Evolutionary conservation across 2,797 vertebrate genomes (phyloP).

Genomic region (Rhadinocentrus ornatus): DNA sequence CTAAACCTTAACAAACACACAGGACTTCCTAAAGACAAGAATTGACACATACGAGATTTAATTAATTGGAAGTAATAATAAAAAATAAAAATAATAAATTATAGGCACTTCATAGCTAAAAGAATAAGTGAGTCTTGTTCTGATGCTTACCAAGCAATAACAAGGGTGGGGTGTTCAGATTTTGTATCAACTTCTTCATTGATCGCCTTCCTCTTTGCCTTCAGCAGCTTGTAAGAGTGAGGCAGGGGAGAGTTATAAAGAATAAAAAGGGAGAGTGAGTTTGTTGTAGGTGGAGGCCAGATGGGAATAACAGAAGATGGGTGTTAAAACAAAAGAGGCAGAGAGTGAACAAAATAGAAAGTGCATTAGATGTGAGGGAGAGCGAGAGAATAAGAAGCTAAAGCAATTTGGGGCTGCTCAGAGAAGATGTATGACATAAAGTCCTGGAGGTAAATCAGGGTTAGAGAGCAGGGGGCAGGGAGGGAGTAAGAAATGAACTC

Average conservation of each 20-base stretch:
- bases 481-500: constrained; percentile 38
- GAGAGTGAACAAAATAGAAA: constrained; percentile 30
- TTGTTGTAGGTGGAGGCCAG: constrained; percentile 50
- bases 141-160: constrained; percentile 15
- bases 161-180: constrained; percentile 4
- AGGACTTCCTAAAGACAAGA: too few relatives aligned
- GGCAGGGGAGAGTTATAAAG: constrained; percentile 34
- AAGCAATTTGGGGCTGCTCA: constrained; percentile 63
- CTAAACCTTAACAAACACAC: background rate
- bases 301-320: constrained; percentile 26
- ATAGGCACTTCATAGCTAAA: background rate
- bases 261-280: constrained; percentile 7
- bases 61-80: too few relatives aligned
- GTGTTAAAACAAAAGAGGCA: constrained; percentile 18
- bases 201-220: constrained; percentile 58
- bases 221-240: constrained; percentile 23
- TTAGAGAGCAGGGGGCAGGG: constrained; percentile 31
- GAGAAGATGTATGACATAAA: constrained; percentile 62
- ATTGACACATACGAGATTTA: too few relatives aligned
- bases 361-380: constrained; percentile 51
- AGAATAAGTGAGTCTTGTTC: background rate
- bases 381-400: constrained; percentile 25
- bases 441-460: constrained; percentile 61
- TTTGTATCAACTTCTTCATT: constrained; percentile 48
- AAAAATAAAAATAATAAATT: too few relatives aligned